Base-by-base conservation (phyloP, 2,113 vertebrate species). In the Trichechus manatus region DNA sequence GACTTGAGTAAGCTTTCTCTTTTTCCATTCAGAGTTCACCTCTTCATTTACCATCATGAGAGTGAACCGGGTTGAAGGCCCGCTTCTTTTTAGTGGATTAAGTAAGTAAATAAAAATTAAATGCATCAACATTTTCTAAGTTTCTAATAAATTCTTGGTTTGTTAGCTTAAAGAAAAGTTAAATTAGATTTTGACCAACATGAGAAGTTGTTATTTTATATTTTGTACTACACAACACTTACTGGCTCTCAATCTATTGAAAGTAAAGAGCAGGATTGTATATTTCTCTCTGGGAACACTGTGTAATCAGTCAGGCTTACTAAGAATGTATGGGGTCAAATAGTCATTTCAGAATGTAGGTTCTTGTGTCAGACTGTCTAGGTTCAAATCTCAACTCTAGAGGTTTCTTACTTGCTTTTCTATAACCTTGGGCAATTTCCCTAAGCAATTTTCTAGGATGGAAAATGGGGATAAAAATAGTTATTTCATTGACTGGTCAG, bases 121-220 rank as follows among this genome's bases (percentile, higher is more conserved):
- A n/a, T 27, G 11, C 4, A 68, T 27, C 14, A 68, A 75, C 8
- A 47, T 96, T 94, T 95, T 56, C 68, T 53, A 93, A n/a, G 20
- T n/a, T 95, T 31, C 39, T 56, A 74, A 72, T 70, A 63, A 83
- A 80, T 3, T n/a, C 3, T 61, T 77, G 36, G 13, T 42, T 79
- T 88, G 22, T 75, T 78, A 31, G 42, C 22, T 44, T 19, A 17
- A n/a, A 72, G 36, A 36, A 72, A 36, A 19, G 70, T 36, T 75
- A 94, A 39, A 39, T 96, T 4, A 83, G 19, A 86, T 77, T 95
- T 92, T 84, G 5, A 89, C 50, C 42, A 87, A 84, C 14, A 75
- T 4, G 63, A 42, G 5, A 3, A 68, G 17, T 0, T 44, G 19
- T 42, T 74, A n/a, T 92, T 82, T 68, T 87, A n/a, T 83, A n/a